Base-by-base conservation (phyloP, 2,888 invertebrate species). In the Drosophila fungiperda region DNA sequence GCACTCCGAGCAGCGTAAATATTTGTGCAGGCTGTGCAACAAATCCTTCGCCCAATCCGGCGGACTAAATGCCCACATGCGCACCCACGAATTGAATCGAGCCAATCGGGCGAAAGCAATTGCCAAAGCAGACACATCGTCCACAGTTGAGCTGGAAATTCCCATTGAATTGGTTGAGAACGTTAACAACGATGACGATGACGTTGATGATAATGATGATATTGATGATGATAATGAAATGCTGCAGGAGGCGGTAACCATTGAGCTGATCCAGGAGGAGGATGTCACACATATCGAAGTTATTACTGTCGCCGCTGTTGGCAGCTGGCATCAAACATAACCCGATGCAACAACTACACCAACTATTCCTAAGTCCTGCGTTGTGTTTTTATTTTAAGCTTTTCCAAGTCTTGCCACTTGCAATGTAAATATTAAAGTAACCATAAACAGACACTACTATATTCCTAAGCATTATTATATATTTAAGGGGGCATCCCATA, bases 41-140 rank as follows among this genome's bases (percentile, higher is more conserved):
- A 92, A 92, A 69, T 74, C 84, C 1, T 92, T 92, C 75, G 90
- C 92, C 0, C 92, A 92, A 67, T 91, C 92, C 1, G 91, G 92
- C 3, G 92, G 92, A 4, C 74, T 92, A 0, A 91, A 92, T 72
- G 90, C 92, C 0, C 92, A 92, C 53, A 91, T 92, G 87, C 87
- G 91, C 29, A 89, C 90, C 12, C 91, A 91, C 42, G 87, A 88
- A 40, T 65, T 80, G 17, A 52, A 74, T 0, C 49, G 52, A 3
- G 33, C 65, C 20, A 45, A 45, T 45, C 45, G 52, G 26, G 38
- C 65, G 4, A 78, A 59, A 23, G 57, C 26, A 6, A 73, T 70
- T 52, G n/a, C 35, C 20, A 65, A 36, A 17, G 12, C 49, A 15
- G 35, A 20, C 1, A 8, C 32, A 1, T 23, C 40, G 7, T 17